Conservation (phyloP, 2,113 vertebrate species). For the Ciconia maguari region DNA sequence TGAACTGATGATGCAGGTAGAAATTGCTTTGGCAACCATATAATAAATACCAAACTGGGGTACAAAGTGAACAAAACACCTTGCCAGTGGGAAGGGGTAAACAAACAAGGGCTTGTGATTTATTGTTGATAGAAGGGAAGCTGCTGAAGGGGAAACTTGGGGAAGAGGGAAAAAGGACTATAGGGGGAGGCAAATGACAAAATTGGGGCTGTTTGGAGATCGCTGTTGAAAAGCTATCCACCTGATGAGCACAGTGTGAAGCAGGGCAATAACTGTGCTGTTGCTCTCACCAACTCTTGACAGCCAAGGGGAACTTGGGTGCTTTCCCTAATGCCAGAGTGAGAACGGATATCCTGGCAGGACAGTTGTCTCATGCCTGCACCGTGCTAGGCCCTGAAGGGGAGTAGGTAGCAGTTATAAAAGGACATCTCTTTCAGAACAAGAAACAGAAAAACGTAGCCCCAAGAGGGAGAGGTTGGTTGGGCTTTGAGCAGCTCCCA, state of each 20-base stretch:
- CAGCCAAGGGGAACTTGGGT: not conserved
- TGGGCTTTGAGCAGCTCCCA: not conserved
- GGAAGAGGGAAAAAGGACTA: not conserved
- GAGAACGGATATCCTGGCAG: not conserved
- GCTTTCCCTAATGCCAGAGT: not conserved
- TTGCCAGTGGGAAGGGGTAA: not conserved
- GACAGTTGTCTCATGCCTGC: not conserved
- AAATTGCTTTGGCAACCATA: not conserved
- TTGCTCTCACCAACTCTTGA: not conserved
- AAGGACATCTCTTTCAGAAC: not conserved
- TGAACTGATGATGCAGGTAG: not conserved
- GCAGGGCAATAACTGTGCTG: not conserved
- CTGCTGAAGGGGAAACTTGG: not conserved
- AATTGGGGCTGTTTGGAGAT: not conserved
- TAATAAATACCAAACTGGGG: not conserved
- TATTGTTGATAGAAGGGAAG: not conserved
- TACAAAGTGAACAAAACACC: not conserved
- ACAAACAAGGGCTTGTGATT: not conserved
- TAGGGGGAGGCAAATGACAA: not conserved
- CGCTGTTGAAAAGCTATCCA: not conserved
- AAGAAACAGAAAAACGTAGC: not conserved
- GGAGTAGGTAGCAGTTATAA: not conserved
- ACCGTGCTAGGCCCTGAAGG: not conserved
- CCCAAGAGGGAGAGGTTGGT: not conserved
- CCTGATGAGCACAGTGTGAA: not conserved